phyloP scores from a whole-genome alignment of 2,113 vertebrate genomes.

The Dolichotis patagonum region DNA sequence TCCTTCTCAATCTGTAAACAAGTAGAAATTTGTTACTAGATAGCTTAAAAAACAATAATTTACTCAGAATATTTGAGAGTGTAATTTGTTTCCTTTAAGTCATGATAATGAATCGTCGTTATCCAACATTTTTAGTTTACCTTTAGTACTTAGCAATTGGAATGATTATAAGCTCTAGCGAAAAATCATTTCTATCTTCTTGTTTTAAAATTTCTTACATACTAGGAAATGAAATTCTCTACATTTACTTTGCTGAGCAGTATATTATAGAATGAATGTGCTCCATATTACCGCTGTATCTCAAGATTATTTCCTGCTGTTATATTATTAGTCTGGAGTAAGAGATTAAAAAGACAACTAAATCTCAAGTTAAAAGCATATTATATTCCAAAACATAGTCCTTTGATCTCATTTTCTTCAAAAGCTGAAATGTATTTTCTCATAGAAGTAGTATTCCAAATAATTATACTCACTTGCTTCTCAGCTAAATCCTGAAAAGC shows the following conservation, averaged over 20 bases:
- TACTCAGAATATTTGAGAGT: constrained; percentile 75
- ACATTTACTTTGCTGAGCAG: constrained; percentile 14
- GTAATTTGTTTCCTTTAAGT: constrained; percentile 79
- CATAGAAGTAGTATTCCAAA: background rate
- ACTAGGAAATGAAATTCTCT: constrained; percentile 39
- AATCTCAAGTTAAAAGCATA: constrained; percentile 22
- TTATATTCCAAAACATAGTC: background rate
- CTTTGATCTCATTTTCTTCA: constrained; percentile 18
- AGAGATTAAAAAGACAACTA: constrained; percentile 20
- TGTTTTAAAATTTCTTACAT: constrained; percentile 47
- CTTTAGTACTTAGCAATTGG: constrained; percentile 65
- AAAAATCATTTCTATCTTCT: constrained; percentile 60
- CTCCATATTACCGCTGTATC: background rate
- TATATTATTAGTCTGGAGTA: background rate
- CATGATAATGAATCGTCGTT: constrained; percentile 71
- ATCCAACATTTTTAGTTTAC: constrained; percentile 56
- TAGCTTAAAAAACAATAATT: constrained; percentile 80
- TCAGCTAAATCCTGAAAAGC: background rate
- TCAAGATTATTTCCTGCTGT: background rate
- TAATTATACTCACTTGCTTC: background rate
- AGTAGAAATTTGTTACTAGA: constrained; percentile 83
- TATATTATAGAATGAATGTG: constrained; percentile 48
- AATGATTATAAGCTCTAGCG: constrained; percentile 38
- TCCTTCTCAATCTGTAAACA: constrained; percentile 71
- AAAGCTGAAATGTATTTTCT: constrained; percentile 31